Evolutionary conservation across 2,888 invertebrate genomes (phyloP).

Genomic region (Tanytarsus gracilentus): DNA sequence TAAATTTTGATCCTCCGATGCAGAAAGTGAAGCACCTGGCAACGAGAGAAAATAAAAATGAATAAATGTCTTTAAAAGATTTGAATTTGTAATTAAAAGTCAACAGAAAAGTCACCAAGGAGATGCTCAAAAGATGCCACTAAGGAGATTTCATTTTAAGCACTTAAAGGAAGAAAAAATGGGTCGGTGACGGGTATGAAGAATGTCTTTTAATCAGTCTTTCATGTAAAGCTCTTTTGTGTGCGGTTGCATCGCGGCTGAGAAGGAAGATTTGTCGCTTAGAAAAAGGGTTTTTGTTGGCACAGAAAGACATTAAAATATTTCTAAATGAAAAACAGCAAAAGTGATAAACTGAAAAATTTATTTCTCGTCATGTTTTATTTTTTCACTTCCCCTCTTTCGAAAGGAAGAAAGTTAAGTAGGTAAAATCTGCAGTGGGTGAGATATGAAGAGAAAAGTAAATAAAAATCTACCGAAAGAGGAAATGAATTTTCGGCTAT

Average conservation of each 20-base stretch:
- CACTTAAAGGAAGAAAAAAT: not conserved
- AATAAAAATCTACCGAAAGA: not conserved
- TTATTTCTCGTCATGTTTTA: not conserved
- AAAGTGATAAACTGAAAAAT: not conserved
- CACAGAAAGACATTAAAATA: too few relatives aligned
- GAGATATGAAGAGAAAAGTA: not conserved
- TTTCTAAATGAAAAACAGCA: too few relatives aligned
- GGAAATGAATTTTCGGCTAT: conserved; percentile 17
- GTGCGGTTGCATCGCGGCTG: not conserved
- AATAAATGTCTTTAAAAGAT: not conserved
- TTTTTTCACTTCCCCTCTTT: not conserved
- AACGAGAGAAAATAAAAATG: not conserved
- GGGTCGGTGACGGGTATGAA: not conserved
- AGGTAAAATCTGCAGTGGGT: not conserved
- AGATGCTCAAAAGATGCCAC: not conserved
- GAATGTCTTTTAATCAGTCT: not conserved
- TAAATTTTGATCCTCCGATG: not conserved
- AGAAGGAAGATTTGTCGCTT: too few relatives aligned
- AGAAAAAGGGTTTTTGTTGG: too few relatives aligned
- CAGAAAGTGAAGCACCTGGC: conserved; percentile 2
- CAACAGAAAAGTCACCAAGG: not conserved
- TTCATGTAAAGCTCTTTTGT: not conserved
- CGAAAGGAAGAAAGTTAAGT: not conserved
- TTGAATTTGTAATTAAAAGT: not conserved
- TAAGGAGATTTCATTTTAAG: not conserved